Evolutionary conservation across 2,113 vertebrate species (phyloP).

Genomic region (Microcebus lehilahytsara): DNA sequence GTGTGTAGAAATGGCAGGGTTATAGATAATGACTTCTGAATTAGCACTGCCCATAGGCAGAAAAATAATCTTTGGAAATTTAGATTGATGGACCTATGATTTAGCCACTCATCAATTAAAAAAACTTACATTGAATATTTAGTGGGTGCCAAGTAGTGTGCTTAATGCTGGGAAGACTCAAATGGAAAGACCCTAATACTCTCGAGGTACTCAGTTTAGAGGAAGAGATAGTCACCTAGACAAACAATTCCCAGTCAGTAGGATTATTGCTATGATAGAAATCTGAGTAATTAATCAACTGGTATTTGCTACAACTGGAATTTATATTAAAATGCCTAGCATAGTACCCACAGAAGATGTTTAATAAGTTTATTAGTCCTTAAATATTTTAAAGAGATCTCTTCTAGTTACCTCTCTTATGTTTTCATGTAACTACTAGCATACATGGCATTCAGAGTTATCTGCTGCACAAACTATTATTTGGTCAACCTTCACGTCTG

Average conservation of each 20-base stretch:
- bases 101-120: neutral
- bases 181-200: neutral
- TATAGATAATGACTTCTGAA: neutral
- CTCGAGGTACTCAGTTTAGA: neutral
- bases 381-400: neutral
- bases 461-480: neutral
- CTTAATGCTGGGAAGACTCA: neutral
- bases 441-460: neutral
- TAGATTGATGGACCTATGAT: neutral
- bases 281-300: neutral
- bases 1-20: neutral
- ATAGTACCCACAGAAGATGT: neutral
- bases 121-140: neutral
- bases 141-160: neutral
- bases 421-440: neutral
- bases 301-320: neutral
- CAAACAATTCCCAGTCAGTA: neutral
- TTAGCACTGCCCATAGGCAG: neutral
- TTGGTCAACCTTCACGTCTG: neutral
- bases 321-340: neutral
- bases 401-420: neutral
- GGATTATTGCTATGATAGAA: neutral
- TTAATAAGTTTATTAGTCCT: neutral
- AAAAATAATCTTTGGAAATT: constrained; percentile 19
- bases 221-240: neutral